Evolutionary conservation across 53 echinoderm and acorn worm species (phyloP).

Genomic region (Glandiceps talaboti): DNA sequence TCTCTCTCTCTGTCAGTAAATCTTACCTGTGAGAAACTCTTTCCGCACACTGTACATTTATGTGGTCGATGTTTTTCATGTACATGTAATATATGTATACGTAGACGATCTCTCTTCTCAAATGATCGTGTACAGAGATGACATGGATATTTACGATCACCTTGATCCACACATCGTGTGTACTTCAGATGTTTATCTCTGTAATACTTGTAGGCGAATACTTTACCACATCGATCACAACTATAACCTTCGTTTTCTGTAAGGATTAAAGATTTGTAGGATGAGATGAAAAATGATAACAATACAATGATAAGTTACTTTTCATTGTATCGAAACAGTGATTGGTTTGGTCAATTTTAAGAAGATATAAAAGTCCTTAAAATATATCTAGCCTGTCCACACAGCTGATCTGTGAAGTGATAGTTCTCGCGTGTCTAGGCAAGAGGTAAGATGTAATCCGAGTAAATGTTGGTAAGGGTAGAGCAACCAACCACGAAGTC

Average conservation of each 20-base stretch:
- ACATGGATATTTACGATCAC: constrained; percentile 2
- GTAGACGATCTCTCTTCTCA: constrained; percentile 8
- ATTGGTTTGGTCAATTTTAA: too few relatives aligned
- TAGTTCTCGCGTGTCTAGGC: too few relatives aligned
- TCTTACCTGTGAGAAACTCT: constrained; percentile 6
- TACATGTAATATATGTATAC: constrained; percentile 5
- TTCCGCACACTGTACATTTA: constrained; percentile 4
- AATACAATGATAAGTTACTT: too few relatives aligned
- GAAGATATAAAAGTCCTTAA: too few relatives aligned
- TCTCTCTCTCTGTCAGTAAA: too few relatives aligned
- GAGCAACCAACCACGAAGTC: too few relatives aligned
- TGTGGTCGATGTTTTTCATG: constrained; percentile 3
- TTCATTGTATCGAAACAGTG: too few relatives aligned
- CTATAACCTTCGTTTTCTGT: background rate
- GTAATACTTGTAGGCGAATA: constrained; percentile 9
- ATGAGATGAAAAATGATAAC: too few relatives aligned
- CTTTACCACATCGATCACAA: background rate
- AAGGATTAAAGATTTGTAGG: background rate
- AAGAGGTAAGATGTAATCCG: too few relatives aligned
- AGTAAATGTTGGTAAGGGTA: too few relatives aligned
- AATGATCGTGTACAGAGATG: constrained; percentile 5
- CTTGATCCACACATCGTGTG: constrained; percentile 6
- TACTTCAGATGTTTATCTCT: constrained; percentile 6
- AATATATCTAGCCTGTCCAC: too few relatives aligned
- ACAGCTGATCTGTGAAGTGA: too few relatives aligned